phyloP scores from a whole-genome alignment of 1,140 invertebrate genomes.

The Camponotus vicinus region DNA sequence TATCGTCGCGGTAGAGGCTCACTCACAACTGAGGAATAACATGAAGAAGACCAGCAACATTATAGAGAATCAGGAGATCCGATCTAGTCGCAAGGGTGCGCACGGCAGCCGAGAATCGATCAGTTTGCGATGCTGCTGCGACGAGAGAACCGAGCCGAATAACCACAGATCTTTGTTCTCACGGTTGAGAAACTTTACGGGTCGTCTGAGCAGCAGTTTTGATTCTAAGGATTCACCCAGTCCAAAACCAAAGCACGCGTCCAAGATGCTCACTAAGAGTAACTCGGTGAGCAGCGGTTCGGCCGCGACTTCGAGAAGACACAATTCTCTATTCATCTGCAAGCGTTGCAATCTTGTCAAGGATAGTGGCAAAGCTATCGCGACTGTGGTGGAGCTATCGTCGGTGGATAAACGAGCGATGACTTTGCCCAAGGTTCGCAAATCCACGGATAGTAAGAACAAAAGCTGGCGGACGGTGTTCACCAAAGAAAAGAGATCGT shows the following conservation, averaged over 20 bases:
- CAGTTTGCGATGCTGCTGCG: slow-evolving; percentile 78
- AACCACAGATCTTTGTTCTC: slow-evolving; percentile 82
- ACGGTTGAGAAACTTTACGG: slow-evolving; percentile 82
- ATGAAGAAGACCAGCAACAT: slow-evolving; percentile 63
- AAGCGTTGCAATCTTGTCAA: slow-evolving; percentile 81
- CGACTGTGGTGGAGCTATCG: slow-evolving; percentile 68
- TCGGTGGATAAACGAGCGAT: slow-evolving; percentile 80
- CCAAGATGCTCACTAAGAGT: slow-evolving; percentile 79
- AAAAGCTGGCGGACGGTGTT: slow-evolving; percentile 84
- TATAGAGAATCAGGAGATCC: slow-evolving; percentile 62
- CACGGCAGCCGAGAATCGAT: slow-evolving; percentile 49
- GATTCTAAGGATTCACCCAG: slow-evolving; percentile 80
- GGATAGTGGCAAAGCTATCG: slow-evolving; percentile 65
- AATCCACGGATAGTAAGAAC: slow-evolving; percentile 80
- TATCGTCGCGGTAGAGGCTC: slow-evolving; percentile 44
- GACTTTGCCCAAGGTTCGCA: slow-evolving; percentile 82
- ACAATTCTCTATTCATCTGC: slow-evolving; percentile 73
- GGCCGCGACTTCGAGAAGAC: slow-evolving; percentile 45
- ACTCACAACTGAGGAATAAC: slow-evolving; percentile 62
- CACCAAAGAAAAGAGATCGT: slow-evolving; percentile 83
- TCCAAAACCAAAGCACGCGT: slow-evolving; percentile 74
- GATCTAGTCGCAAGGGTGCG: slow-evolving; percentile 67
- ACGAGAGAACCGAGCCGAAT: slow-evolving; percentile 77
- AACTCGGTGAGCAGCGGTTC: slow-evolving; percentile 76
- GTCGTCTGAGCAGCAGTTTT: slow-evolving; percentile 83